phyloP scores from a whole-genome alignment of 2,797 vertebrate species.

The Cuculus canorus region DNA sequence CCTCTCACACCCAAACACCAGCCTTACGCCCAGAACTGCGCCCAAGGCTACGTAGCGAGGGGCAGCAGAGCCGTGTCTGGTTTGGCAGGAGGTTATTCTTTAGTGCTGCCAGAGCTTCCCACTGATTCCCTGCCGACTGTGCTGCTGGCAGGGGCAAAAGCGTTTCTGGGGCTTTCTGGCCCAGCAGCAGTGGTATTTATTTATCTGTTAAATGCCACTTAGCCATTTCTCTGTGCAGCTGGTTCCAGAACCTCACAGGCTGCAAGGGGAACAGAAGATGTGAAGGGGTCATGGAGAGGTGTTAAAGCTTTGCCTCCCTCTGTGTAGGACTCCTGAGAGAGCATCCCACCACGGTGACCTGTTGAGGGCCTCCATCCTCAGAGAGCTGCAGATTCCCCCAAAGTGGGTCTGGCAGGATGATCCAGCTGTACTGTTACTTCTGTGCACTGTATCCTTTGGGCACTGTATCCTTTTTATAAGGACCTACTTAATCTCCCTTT shows the following conservation, averaged over 20 bases:
- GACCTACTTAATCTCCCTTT: background rate
- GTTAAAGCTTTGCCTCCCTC: background rate
- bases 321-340: background rate
- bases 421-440: background rate
- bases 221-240: no score
- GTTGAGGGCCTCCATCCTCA: background rate
- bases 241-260: background rate
- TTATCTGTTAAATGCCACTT: background rate
- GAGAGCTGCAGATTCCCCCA: background rate
- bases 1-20: background rate
- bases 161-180: rapidly evolving
- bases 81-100: background rate
- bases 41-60: rapidly evolving
- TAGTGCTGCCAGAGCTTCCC: background rate
- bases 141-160: background rate
- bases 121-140: rapidly evolving
- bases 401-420: background rate
- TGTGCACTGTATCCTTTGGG: background rate
- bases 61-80: background rate
- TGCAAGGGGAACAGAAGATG: background rate
- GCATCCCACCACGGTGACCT: background rate
- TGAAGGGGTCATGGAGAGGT: background rate
- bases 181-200: background rate
- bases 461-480: background rate
- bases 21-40: background rate